phyloP scores from a whole-genome alignment of 2,797 vertebrate genomes.

The Myoxocephalus aenaeus region DNA sequence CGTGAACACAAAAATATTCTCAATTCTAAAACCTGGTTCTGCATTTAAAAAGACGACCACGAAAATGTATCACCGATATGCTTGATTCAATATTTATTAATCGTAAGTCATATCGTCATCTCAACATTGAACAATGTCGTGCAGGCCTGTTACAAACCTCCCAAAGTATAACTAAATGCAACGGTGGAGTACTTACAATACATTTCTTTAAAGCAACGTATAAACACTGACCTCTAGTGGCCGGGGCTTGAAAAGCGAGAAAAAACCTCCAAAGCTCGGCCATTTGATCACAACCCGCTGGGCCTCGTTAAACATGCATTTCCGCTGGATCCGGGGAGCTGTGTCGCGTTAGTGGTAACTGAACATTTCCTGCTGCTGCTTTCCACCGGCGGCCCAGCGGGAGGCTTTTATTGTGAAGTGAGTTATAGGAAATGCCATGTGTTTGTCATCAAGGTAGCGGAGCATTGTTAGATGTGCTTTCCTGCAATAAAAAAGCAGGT shows the following conservation, averaged over 20 bases:
- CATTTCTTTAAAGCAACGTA: neutral
- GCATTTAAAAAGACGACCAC: too few species aligned
- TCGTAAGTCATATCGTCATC: too few species aligned
- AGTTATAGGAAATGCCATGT: neutral
- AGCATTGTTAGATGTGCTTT: neutral
- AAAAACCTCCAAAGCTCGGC: neutral
- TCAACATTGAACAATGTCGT: too few species aligned
- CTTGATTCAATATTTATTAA: too few species aligned
- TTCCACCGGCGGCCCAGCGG: neutral
- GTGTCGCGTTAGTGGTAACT: neutral
- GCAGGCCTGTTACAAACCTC: too few species aligned
- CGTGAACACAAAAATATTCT: too few species aligned
- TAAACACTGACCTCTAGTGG: neutral
- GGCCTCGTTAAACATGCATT: neutral
- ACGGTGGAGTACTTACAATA: too few species aligned
- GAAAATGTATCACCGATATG: too few species aligned
- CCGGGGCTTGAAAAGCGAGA: neutral
- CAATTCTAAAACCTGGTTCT: too few species aligned
- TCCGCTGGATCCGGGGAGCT: neutral
- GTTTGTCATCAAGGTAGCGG: neutral
- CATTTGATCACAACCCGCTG: neutral
- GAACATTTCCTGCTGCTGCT: slow-evolving; percentile 1
- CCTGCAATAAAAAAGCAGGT: neutral
- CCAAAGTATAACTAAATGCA: too few species aligned
- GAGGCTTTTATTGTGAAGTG: slow-evolving; percentile 8